Percentiles rank a stretch among this genome's conserved stretches.
These are phyloP conservation scores for Zapus hudsonius DNA, from an alignment of 2,113 vertebrate species.

Conservation along the genomic window DNA sequence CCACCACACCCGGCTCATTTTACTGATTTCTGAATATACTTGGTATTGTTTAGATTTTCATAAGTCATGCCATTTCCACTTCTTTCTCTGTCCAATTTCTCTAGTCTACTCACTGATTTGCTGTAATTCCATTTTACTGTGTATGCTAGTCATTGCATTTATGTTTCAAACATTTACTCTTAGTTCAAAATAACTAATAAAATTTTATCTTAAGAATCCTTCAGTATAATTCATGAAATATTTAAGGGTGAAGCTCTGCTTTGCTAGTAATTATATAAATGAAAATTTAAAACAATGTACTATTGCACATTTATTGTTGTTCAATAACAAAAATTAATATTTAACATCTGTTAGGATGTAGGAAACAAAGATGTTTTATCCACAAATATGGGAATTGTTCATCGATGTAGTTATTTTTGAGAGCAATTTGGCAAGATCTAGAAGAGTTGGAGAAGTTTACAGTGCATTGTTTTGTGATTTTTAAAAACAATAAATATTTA, in stretches of 20 bases:
- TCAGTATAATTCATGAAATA: background rate
- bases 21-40: background rate
- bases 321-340: background rate
- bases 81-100: background rate
- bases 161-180: background rate
- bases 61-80: background rate
- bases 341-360: background rate
- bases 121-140: background rate
- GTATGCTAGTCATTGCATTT: background rate
- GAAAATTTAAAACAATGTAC: background rate
- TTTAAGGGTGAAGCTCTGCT: background rate
- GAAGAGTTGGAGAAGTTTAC: background rate
- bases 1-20: too few relatives aligned
- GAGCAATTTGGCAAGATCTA: background rate
- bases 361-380: background rate
- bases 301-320: background rate
- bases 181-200: background rate
- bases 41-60: background rate
- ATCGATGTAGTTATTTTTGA: background rate
- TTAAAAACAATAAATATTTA: slow-evolving; percentile 2
- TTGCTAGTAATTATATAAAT: background rate
- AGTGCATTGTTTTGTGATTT: background rate
- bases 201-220: background rate
- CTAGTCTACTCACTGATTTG: background rate
- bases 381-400: background rate